A percentile compares a stretch with the other conserved stretches of the same genome.
Evolutionary conservation across 2,888 invertebrate genomes (phyloP).

Genomic region (Hedychridium roseum): DNA sequence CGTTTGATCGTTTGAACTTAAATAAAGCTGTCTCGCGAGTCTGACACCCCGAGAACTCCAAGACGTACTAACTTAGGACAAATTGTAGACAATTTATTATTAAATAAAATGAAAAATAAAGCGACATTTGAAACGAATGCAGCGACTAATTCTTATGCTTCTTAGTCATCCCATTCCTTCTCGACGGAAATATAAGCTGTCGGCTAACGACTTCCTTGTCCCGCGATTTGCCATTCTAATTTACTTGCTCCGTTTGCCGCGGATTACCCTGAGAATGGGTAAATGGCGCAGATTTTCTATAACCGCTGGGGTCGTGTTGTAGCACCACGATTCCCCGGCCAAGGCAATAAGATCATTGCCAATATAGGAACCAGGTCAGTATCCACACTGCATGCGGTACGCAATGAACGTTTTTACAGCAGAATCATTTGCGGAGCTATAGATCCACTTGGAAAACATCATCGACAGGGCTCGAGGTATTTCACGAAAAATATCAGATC

Average conservation of each 20-base stretch:
- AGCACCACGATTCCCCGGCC: slow-evolving; percentile 12
- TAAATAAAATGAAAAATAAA: slow-evolving; percentile 61
- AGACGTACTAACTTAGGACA: slow-evolving; percentile 61
- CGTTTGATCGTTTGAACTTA: slow-evolving; percentile 25
- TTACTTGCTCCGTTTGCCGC: too few relatives aligned
- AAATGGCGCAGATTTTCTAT: too few relatives aligned
- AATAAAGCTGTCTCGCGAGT: slow-evolving; percentile 51
- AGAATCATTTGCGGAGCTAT: too few relatives aligned
- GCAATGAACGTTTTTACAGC: too few relatives aligned
- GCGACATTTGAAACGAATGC: slow-evolving; percentile 54
- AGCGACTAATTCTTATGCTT: not conserved
- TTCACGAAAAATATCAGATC: too few relatives aligned
- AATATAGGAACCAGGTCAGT: slow-evolving; percentile 11
- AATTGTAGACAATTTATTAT: slow-evolving; percentile 64
- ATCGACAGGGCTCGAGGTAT: too few relatives aligned
- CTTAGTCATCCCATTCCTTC: not conserved
- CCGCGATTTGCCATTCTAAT: too few relatives aligned
- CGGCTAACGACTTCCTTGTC: too few relatives aligned
- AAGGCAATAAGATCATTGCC: slow-evolving; percentile 27
- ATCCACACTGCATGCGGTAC: too few relatives aligned
- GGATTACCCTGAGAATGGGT: too few relatives aligned
- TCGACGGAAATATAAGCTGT: not conserved
- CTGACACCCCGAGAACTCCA: slow-evolving; percentile 51
- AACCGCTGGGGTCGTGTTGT: too few relatives aligned
- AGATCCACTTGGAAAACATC: too few relatives aligned